Base-by-base conservation (phyloP, 2,113 vertebrate species). In the Aegotheles bennettii region DNA sequence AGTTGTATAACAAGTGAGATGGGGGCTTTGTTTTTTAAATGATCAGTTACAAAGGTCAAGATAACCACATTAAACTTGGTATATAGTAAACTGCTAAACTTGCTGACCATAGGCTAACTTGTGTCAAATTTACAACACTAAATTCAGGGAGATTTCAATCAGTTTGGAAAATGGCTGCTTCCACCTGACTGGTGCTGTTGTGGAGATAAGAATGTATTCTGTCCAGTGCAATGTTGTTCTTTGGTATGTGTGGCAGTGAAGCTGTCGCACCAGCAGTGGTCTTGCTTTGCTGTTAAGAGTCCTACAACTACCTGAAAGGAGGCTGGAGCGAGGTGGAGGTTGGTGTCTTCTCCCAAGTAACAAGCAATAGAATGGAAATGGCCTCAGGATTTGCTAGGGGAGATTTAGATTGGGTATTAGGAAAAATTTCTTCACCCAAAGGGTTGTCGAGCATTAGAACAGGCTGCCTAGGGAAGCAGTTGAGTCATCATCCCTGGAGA, bases 211-310 rank as follows among this genome's bases (percentile, higher is more conserved):
- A 19, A 33, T 36, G 35, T 2, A 2, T 5, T 10, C 42, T 9
- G 38, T 25, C 60, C 8, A 5, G 59, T 1, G 35, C 40, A 4
- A 1, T 6, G 1, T 0, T 36, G 60, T 3, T n/a, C n/a, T n/a
- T n/a, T n/a, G 3, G 0, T 4, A 4, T 2, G 1, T 0, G 0
- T 3, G 51, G 9, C 69, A 18, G 48, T 1, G 35, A 11, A 28
- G 54, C 54, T 35, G 43, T 14, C 11, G 7, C n/a, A 4, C 4
- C 14, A 47, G 68, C 53, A 40, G 43, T 7, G 40, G 7, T 63
- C 36, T 42, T 21, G 6, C 48, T 69, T 10, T 70, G 76, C 21
- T 45, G 6, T 33, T 20, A 0, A 0, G 23, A 21, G 23, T 11
- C 12, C 23, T 48, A 48, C 48, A 48, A 48, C 23, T 24, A 21